Conservation (phyloP, 2,888 invertebrate genomes). For the Drosophila anceps region DNA sequence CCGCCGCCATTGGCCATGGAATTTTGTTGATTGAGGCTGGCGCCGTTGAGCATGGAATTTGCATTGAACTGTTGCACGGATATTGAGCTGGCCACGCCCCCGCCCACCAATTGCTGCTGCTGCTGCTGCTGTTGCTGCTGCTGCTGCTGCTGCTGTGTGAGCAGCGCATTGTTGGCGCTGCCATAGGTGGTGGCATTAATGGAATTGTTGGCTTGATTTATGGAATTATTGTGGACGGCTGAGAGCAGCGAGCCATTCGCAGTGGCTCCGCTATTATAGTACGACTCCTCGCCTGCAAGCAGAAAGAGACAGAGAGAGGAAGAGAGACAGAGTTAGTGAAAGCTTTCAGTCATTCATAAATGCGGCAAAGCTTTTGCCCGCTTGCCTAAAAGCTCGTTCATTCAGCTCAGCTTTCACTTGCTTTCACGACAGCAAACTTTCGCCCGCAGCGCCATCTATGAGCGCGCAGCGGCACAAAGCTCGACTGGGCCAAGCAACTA, state of each 20-base stretch:
- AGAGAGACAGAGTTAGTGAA: background rate
- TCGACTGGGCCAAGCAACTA: conserved; percentile 44
- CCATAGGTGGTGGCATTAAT: conserved; percentile 81
- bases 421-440: conserved; percentile 46
- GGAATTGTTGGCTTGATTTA: conserved; percentile 81
- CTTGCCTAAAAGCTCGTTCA: conserved; percentile 11
- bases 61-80: conserved; percentile 85
- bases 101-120: conserved; percentile 51
- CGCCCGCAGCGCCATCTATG: conserved; percentile 58
- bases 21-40: conserved; percentile 64
- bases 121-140: conserved; percentile 68
- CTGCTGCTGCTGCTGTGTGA: conserved; percentile 72
- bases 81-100: conserved; percentile 83
- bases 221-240: conserved; percentile 85
- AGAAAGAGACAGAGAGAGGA: background rate
- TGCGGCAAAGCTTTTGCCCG: conserved; percentile 33
- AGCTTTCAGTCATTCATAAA: conserved; percentile 61
- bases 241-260: conserved; percentile 83
- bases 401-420: conserved; percentile 53
- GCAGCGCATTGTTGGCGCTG: conserved; percentile 74
- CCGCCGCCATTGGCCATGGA: conserved; percentile 72
- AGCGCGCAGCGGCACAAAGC: conserved; percentile 15
- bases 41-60: conserved; percentile 76
- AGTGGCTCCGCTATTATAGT: conserved; percentile 81
- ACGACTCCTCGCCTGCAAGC: conserved; percentile 83